Base-by-base conservation (phyloP, 2,113 vertebrate genomes). In the Kobus ellipsiprymnus region DNA sequence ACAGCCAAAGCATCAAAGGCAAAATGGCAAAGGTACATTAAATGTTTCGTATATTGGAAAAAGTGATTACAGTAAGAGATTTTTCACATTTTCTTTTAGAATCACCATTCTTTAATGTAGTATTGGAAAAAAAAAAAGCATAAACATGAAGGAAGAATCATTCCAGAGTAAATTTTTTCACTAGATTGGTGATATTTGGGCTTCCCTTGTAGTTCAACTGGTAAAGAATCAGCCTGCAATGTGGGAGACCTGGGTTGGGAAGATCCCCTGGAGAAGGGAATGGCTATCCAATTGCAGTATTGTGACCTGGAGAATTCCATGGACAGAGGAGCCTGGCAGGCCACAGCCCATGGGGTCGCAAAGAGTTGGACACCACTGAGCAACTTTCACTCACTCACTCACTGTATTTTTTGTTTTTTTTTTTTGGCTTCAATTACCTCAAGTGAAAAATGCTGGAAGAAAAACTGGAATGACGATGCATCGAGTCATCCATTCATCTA, bases 11-110 rank as follows among this genome's bases (percentile, higher is more conserved):
- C 27, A 9, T 57, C 57, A 80, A 93, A 78, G 81, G 52, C 15
- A 71, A 55, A 54, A 57, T 82, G 36, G 15, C 14, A 48, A 50
- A 36, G 29, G 4, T 67, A 62, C 29, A 6, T 77, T 92, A 64
- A 87, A 90, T 64, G 48, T 87, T 80, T 92, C 83, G 29, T 95
- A 83, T 46, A 33, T 96, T 94, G n/a, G 29, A 44, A 82, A 96
- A 82, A 95, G 40, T 48, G 3, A 67, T 57, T 52, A 89, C 85
- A 36, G 2, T 77, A 55, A 48, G 25, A 90, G 4, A 36, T 27
- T 44, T 55, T 81, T 55, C 46, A 10, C 2, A 30, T 57, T 92
- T 96, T 86, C n/a, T 40, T 96, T 77, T 59, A 91, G 21, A 91
- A 67, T 25, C 52, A 10, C 59, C 91, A 46, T 88, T 40, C 15